Conservation (phyloP, 2,888 invertebrate species). For the Caenorhabditis sp. region DNA sequence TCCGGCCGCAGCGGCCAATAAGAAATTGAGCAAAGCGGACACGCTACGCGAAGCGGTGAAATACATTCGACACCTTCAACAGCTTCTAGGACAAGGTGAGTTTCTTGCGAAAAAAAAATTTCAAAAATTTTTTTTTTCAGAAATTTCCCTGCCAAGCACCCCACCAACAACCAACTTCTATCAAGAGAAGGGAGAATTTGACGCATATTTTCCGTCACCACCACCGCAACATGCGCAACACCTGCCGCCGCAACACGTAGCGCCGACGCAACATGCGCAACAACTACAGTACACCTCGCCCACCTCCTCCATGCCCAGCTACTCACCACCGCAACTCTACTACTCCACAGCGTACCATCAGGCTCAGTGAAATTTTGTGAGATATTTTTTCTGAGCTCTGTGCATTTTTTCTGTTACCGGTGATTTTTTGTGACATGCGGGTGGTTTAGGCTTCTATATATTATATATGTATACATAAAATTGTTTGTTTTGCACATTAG, state of each 20-base stretch:
- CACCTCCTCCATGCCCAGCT: neutral
- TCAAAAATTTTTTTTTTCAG: no score
- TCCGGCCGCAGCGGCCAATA: slow-evolving; percentile 27
- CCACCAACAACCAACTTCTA: no score
- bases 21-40: slow-evolving; percentile 56
- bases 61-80: slow-evolving; percentile 44
- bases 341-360: neutral
- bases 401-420: no score
- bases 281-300: neutral
- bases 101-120: no score
- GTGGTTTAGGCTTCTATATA: no score
- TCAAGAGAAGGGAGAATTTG: neutral
- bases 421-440: no score
- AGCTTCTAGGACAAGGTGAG: slow-evolving; percentile 10
- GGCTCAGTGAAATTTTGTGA: no score
- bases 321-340: neutral
- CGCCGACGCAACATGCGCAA: neutral
- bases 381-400: no score
- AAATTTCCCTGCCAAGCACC: no score
- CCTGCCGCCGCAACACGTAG: neutral
- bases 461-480: no score
- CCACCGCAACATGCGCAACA: neutral
- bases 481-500: no score
- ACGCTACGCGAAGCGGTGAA: slow-evolving; percentile 50
- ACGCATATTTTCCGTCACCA: neutral